Base-by-base conservation (phyloP, 2,797 vertebrate genomes). In the Sebastes hubbsi region DNA sequence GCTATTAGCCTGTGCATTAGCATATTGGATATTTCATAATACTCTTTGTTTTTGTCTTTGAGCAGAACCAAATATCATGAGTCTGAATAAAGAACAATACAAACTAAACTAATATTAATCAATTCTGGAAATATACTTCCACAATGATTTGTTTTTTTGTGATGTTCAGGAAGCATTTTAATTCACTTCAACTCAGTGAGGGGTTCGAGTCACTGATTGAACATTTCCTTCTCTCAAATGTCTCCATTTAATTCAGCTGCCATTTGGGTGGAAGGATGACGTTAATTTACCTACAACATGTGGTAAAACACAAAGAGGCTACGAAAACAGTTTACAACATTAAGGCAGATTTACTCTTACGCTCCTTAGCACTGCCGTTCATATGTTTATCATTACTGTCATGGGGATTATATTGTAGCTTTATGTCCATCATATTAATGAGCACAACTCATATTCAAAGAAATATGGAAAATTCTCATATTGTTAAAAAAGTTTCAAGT, bases 31-130 rank as follows among this genome's bases (percentile, higher is more conserved):
- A 70, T 76, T 88, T 83, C 62, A 77, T 34, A 12, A 70, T 4
- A 84, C 64, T 58, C 46, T 78, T 86, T 86, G 78, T 82, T 79
- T 87, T 80, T 63, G 64, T 79, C 70, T 67, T 78, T 36, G 36
- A 29, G 63, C 16, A 56, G 67, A 72, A 72, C 68, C 8, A 80
- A 65, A 64, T 38, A 18, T 68, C 42, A 68, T 12, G 36, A 71
- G 30, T 55, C 25, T n/a, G 30, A 18, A 56, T 18, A 73, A 71
- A 64, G 34, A 70, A 77, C 42, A 66, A 66, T 22, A 34, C 58
- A 30, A 60, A 58, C 42, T 36, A 25, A 77, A 56, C 4, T 67
- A 72, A 58, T 59, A 77, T 18, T 59, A 85, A 85, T 83, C 71
- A 62, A 79, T 79, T 80, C 56, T 16, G 16, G 32, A 42, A 63